These are phyloP conservation scores for Junonia oenone DNA, from an alignment of 2,888 invertebrate genomes.

Conservation along the genomic window DNA sequence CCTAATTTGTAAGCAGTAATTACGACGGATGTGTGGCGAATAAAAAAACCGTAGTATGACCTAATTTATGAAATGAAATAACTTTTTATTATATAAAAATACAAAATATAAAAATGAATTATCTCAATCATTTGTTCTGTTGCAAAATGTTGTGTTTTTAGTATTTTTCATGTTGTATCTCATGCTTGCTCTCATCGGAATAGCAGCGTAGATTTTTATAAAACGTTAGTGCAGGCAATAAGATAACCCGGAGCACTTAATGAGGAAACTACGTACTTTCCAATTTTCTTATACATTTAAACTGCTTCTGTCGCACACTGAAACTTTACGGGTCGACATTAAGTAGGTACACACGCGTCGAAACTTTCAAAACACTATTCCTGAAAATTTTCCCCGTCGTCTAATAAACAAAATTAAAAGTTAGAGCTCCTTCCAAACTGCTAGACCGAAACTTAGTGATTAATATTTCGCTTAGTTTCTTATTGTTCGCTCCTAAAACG, in stretches of 20 bases:
- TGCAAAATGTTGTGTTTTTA: no score
- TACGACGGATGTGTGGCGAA: no score
- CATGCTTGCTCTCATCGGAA: no score
- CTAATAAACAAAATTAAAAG: conserved; percentile 30
- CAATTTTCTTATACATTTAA: conserved; percentile 15
- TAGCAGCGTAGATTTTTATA: no score
- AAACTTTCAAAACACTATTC: conserved; percentile 30
- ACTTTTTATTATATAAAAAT: background rate
- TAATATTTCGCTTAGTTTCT: conserved; percentile 9
- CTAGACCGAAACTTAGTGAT: conserved; percentile 20
- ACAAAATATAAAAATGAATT: background rate
- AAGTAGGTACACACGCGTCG: conserved; percentile 29
- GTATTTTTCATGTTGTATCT: no score
- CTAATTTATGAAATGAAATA: background rate
- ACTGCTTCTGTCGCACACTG: conserved; percentile 13
- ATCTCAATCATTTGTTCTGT: no score
- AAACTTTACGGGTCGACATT: conserved; percentile 28
- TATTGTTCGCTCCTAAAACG: background rate
- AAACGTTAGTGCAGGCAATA: background rate
- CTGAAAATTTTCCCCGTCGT: conserved; percentile 29
- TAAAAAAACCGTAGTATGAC: no score
- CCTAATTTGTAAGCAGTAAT: no score
- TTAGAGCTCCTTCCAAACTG: conserved; percentile 25
- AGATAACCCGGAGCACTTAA: conserved; percentile 18
- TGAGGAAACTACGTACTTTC: conserved; percentile 13